A percentile compares a stretch with the other conserved stretches of the same genome.
These are phyloP conservation scores for Diarsia rubi DNA, from an alignment of 2,888 invertebrate genomes.

Conservation along the genomic window DNA sequence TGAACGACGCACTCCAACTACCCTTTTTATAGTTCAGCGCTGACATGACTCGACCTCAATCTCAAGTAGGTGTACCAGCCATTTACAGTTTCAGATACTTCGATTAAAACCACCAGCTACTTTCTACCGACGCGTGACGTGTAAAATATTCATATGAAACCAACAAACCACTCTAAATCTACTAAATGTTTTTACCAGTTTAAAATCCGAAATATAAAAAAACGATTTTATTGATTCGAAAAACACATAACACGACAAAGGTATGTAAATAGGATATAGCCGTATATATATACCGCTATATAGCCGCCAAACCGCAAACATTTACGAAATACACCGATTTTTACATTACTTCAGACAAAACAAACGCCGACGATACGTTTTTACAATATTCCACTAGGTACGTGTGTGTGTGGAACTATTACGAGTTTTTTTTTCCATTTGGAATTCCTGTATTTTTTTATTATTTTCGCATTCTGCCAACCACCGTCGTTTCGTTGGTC, in stretches of 20 bases:
- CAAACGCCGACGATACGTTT: background rate
- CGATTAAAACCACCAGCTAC: background rate
- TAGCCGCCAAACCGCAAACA: background rate
- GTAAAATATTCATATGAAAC: conserved; percentile 3
- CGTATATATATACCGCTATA: too few relatives aligned
- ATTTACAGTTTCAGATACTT: conserved; percentile 6
- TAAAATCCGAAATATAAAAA: background rate
- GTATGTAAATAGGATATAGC: too few relatives aligned
- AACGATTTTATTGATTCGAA: conserved; percentile 13
- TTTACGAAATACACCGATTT: conserved; percentile 20
- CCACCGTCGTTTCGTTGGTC: background rate
- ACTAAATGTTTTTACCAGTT: background rate
- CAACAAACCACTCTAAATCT: background rate
- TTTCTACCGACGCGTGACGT: background rate
- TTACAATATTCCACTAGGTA: background rate
- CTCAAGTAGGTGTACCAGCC: conserved; percentile 9
- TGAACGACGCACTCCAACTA: conserved; percentile 41
- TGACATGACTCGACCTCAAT: conserved; percentile 38
- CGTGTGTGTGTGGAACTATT: background rate
- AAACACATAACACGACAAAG: conserved; percentile 5
- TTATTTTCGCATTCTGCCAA: background rate
- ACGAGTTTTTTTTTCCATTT: background rate
- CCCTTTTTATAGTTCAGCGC: conserved; percentile 38
- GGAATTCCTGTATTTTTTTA: background rate
- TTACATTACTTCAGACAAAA: conserved; percentile 16